Evolutionary conservation across 2,888 invertebrate species (phyloP).

Genomic region (Rhopalosiphum nymphaeae): DNA sequence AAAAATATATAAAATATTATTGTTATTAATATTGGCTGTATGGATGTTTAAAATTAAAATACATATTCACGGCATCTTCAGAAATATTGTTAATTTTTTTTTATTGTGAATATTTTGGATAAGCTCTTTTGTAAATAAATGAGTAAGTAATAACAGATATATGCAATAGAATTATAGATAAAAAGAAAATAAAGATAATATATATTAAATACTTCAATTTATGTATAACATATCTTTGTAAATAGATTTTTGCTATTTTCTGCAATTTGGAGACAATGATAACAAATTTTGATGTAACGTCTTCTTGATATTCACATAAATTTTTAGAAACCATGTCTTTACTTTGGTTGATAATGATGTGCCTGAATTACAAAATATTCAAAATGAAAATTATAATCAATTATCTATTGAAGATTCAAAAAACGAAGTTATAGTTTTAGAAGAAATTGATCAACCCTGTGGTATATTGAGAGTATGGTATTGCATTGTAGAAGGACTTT

Average conservation of each 20-base stretch:
- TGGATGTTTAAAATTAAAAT: background rate
- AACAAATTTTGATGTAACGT: background rate
- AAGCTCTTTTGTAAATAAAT: too few species aligned
- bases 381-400: conserved; percentile 57
- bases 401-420: conserved; percentile 47
- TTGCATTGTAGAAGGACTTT: conserved; percentile 72
- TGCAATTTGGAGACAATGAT: background rate
- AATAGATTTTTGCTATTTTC: background rate
- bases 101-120: too few species aligned
- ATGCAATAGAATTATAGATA: background rate
- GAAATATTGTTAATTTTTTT: background rate
- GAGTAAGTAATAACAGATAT: background rate
- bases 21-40: background rate
- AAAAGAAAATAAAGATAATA: background rate
- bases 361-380: conserved; percentile 40
- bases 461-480: conserved; percentile 81
- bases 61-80: background rate
- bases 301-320: background rate
- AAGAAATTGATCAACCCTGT: conserved; percentile 79
- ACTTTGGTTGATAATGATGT: conserved; percentile 54
- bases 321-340: conserved; percentile 56
- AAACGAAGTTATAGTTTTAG: conserved; percentile 32
- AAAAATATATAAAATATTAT: background rate
- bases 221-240: background rate
- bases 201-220: background rate